Base-by-base conservation (phyloP, 2,797 vertebrate genomes). In the Sciurus carolinensis region DNA sequence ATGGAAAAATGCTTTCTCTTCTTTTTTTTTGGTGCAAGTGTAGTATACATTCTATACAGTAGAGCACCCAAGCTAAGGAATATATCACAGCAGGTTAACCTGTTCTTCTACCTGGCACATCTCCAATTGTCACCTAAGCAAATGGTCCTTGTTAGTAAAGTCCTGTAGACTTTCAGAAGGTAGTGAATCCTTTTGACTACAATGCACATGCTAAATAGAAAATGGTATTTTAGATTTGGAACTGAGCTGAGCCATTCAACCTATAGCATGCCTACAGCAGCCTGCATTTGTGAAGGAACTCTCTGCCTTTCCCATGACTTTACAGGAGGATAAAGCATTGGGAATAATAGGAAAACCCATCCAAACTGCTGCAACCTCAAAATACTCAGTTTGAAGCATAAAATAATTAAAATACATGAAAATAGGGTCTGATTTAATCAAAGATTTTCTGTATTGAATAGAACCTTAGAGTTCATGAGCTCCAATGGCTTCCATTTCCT, bases 361-460 rank as follows among this genome's bases (percentile, higher is more conserved):
- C 3, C 15, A 95, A 96, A 91, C 0, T 88, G 8, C 11, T 94
- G 7, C 1, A 91, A 87, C 11, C 20, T 54, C 18, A 75, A 96
- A 96, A 87, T 69, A 50, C 39, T 67, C 59, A 66, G 24, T 57
- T 79, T 80, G 20, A 59, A 86, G 84, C 11, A 76, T 84, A 52
- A 42, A 71, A 28, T 44, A 81, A 75, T 91, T 93, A 79, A 96
- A 90, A 80, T 30, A 66, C 12, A 59, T 86, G 39, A 64, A 85
- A 87, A 20, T n/a, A 66, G 13, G 50, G 2, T 1, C 9, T 93
- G 44, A 10, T 42, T 54, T 8, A 91, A 81, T 72, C 26, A 67
- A 87, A 73, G 3, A 72, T 44, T 89, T 81, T 92, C 39, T 82
- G 24, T 8, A 81, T n/a, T 95, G 13, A 44, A 90, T 86, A 67